Evolutionary conservation across 2,888 invertebrate species (phyloP).

Genomic region (Lasioglossum leucozonium): DNA sequence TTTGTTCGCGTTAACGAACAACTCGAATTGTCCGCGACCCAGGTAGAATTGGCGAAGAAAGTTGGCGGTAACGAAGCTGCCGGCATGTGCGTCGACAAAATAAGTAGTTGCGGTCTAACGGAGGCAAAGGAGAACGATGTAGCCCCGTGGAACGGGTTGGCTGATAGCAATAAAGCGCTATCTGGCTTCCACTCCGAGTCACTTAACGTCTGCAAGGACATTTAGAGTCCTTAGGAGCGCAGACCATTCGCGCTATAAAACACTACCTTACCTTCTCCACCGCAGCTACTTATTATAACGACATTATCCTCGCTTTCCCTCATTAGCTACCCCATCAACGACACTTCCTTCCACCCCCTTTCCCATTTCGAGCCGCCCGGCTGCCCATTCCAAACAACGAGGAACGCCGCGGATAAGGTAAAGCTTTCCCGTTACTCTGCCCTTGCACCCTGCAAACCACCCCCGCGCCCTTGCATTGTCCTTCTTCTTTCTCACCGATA

Average conservation of each 20-base stretch:
- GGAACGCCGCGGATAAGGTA: constrained; percentile 49
- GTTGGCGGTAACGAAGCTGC: background rate
- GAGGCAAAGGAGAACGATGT: constrained; percentile 39
- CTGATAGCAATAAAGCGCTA: constrained; percentile 77
- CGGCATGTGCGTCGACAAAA: constrained; percentile 23
- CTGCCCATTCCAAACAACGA: constrained; percentile 47
- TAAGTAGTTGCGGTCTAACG: constrained; percentile 40
- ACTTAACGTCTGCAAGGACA: constrained; percentile 79
- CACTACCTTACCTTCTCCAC: constrained; percentile 69
- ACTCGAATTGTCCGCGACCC: background rate
- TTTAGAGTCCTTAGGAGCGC: constrained; percentile 73
- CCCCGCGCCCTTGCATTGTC: background rate
- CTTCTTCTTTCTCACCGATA: background rate
- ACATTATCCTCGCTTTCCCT: constrained; percentile 72
- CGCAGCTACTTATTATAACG: constrained; percentile 79
- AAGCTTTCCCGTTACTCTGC: background rate
- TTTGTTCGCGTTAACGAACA: background rate
- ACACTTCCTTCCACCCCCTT: constrained; percentile 62
- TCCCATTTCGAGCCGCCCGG: constrained; percentile 38
- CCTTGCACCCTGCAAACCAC: background rate
- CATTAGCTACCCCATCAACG: constrained; percentile 75
- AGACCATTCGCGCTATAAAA: constrained; percentile 73
- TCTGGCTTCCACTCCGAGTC: constrained; percentile 82
- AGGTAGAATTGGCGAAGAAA: background rate
- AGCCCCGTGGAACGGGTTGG: constrained; percentile 48